phyloP scores from a whole-genome alignment of 2,888 invertebrate genomes.

The Drosophila sordidapex region DNA sequence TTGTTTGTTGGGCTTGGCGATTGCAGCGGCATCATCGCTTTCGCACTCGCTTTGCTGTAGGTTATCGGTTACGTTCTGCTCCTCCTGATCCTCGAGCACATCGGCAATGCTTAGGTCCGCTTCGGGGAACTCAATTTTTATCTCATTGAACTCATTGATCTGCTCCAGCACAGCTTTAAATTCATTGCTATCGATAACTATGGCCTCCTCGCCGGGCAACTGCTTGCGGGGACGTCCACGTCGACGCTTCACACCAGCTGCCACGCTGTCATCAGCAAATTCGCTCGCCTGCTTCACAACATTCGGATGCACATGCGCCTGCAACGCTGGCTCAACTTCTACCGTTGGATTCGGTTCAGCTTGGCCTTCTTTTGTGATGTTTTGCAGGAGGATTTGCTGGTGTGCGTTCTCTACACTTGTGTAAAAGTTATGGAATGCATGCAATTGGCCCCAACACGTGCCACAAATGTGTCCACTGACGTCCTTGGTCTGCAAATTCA shows the following conservation, averaged over 20 bases:
- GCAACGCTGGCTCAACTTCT: background rate
- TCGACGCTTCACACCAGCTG: constrained; percentile 64
- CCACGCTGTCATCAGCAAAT: constrained; percentile 46
- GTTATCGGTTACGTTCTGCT: constrained; percentile 46
- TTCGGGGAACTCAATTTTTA: constrained; percentile 69
- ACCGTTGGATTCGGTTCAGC: background rate
- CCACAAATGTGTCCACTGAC: constrained; percentile 54
- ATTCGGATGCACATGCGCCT: background rate
- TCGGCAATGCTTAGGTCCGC: constrained; percentile 60
- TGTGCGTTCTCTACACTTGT: constrained; percentile 67
- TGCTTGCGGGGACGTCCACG: constrained; percentile 65
- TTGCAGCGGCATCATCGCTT: constrained; percentile 15
- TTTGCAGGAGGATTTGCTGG: constrained; percentile 20
- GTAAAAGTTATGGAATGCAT: constrained; percentile 79
- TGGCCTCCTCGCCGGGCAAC: constrained; percentile 14
- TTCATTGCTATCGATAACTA: constrained; percentile 44
- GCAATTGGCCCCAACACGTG: constrained; percentile 71
- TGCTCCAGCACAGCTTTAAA: constrained; percentile 63
- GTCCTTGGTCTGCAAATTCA: constrained; percentile 39
- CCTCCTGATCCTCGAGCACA: constrained; percentile 63
- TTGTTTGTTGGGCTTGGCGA: constrained; percentile 3
- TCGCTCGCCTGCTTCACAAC: constrained; percentile 39
- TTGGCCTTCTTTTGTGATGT: background rate
- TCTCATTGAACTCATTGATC: constrained; percentile 57
- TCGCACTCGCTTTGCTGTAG: constrained; percentile 26